These are phyloP conservation scores for Malthinus flaveolus DNA, from an alignment of 2,888 invertebrate species.

Conservation along the genomic window DNA sequence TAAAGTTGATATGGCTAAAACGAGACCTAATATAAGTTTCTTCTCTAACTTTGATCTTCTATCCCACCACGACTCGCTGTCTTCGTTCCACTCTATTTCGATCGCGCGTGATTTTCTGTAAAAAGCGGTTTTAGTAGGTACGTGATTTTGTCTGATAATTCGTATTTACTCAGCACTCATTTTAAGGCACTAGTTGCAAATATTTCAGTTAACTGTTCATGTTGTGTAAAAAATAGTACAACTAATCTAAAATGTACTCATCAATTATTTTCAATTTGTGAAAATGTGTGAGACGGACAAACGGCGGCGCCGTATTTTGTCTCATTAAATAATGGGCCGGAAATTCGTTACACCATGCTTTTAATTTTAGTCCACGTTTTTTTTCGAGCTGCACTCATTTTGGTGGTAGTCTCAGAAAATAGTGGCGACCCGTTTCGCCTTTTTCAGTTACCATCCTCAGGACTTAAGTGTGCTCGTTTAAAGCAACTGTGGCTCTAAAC, in stretches of 20 bases:
- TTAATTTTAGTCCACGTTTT: too few species aligned
- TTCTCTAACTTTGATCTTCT: conserved; percentile 12
- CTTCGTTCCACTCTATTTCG: neutral
- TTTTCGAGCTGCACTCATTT: too few species aligned
- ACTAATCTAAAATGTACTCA: conserved; percentile 3
- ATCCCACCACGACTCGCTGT: conserved; percentile 51
- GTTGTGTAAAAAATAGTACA: neutral
- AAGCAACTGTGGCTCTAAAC: too few species aligned
- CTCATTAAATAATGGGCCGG: conserved; percentile 1
- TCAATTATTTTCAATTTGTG: conserved; percentile 12
- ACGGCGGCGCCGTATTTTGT: neutral
- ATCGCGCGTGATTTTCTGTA: neutral
- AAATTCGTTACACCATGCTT: neutral
- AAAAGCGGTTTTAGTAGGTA: neutral
- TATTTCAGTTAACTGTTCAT: conserved; percentile 6
- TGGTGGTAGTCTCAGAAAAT: too few species aligned
- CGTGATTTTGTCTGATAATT: neutral
- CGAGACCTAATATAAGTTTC: conserved; percentile 2
- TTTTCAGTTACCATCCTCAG: too few species aligned
- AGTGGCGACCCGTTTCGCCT: too few species aligned
- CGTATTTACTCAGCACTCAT: neutral
- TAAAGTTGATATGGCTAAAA: neutral
- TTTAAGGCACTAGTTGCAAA: neutral
- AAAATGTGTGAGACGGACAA: conserved; percentile 9
- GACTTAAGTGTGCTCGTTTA: too few species aligned